Evolutionary conservation across 2,113 vertebrate genomes (phyloP).

Genomic region (Mystacornis crossleyi): DNA sequence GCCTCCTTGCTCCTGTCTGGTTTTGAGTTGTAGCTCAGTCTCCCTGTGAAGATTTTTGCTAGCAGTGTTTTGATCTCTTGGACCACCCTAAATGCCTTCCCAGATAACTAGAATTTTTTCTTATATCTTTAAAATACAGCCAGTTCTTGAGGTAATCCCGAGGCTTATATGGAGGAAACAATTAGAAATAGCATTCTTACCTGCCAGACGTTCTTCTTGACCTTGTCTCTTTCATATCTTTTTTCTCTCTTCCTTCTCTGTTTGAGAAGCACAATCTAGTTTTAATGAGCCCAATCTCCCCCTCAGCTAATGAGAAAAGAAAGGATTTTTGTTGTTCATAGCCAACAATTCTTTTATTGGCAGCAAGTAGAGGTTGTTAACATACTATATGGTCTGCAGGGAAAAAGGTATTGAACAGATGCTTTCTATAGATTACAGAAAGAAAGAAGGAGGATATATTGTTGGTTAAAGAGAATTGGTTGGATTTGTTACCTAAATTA

Average conservation of each 20-base stretch:
- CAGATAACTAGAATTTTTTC: neutral
- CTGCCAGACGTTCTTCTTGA: neutral
- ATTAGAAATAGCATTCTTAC: neutral
- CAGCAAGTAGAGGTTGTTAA: neutral
- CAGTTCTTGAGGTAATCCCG: neutral
- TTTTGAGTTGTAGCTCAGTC: neutral
- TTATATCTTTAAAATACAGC: neutral
- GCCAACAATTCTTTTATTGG: neutral
- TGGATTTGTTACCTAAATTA: neutral
- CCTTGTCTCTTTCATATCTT: neutral
- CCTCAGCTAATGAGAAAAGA: neutral
- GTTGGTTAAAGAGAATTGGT: neutral
- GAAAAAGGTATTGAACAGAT: neutral
- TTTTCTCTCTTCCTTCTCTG: neutral
- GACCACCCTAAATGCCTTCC: neutral
- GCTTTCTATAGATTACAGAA: neutral
- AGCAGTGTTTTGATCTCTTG: neutral
- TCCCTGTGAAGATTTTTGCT: neutral
- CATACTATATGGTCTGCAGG: neutral
- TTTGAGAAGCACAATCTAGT: neutral
- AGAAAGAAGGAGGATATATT: neutral
- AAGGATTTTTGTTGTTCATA: neutral
- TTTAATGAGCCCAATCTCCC: neutral
- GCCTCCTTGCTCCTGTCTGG: neutral
- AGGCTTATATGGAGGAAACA: neutral